Evolutionary conservation across 2,888 invertebrate genomes (phyloP).

Genomic region (Patella ulyssiponensis): DNA sequence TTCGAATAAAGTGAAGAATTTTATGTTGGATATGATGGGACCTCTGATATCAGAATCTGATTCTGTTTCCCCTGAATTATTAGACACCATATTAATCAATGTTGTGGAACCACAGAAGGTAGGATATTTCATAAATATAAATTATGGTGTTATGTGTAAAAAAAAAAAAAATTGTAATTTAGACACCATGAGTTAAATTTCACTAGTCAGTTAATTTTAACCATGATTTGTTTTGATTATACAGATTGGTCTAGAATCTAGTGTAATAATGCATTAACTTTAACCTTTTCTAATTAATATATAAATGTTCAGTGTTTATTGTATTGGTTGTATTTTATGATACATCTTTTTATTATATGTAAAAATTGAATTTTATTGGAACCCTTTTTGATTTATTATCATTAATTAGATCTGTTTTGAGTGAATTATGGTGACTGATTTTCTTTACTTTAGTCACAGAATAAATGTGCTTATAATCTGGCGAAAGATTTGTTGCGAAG

Average conservation of each 20-base stretch:
- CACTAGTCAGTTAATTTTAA: too few species aligned
- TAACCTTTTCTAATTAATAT: neutral
- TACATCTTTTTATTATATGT: too few species aligned
- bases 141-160: too few species aligned
- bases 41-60: conserved; percentile 96
- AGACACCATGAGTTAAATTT: too few species aligned
- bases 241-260: too few species aligned
- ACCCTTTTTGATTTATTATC: too few species aligned
- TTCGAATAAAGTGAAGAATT: conserved; percentile 94
- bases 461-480: conserved; percentile 89
- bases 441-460: conserved; percentile 78
- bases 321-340: neutral
- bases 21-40: conserved; percentile 95
- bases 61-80: conserved; percentile 91
- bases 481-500: conserved; percentile 93
- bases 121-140: neutral
- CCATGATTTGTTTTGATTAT: too few species aligned
- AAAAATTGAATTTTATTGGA: too few species aligned
- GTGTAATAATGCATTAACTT: too few species aligned
- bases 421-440: neutral
- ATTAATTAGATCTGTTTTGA: too few species aligned
- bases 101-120: conserved; percentile 87
- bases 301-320: neutral
- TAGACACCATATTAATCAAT: conserved; percentile 93
- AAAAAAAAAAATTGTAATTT: too few species aligned